phyloP scores from a whole-genome alignment of 2,888 invertebrate species.

The Chaetogeoica ovagalla region DNA sequence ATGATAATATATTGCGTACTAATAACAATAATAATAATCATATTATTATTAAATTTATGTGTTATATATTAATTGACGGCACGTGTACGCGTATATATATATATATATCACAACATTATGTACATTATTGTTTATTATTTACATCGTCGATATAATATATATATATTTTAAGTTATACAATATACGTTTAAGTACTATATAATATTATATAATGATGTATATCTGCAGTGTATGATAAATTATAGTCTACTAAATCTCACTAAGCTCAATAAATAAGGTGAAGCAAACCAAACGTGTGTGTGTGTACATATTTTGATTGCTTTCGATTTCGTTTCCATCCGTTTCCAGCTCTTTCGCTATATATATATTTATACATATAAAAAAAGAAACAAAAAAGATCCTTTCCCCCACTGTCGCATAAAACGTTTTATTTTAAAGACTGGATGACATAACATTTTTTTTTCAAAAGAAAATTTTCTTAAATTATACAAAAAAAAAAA shows the following conservation, averaged over 20 bases:
- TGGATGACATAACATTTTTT: no score
- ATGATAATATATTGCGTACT: background rate
- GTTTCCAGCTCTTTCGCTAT: no score
- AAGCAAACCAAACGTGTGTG: slow-evolving; percentile 27
- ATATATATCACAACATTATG: background rate
- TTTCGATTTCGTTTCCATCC: no score
- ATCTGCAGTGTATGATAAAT: slow-evolving; percentile 48
- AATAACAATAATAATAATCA: background rate
- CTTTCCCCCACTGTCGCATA: no score
- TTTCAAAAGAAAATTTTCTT: no score
- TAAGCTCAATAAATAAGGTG: slow-evolving; percentile 51
- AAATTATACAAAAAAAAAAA: no score
- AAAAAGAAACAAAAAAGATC: no score
- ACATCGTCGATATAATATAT: slow-evolving; percentile 22
- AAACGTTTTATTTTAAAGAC: no score
- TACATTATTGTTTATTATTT: slow-evolving; percentile 38
- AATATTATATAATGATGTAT: slow-evolving; percentile 44
- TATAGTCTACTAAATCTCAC: slow-evolving; percentile 49
- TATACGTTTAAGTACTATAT: slow-evolving; percentile 39
- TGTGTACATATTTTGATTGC: no score
- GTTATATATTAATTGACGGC: background rate
- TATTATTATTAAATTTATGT: background rate
- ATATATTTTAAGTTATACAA: slow-evolving; percentile 31
- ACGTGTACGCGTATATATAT: slow-evolving; percentile 7
- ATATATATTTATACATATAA: no score